phyloP scores from a whole-genome alignment of 2,797 vertebrate species.

The Bradypus variegatus region DNA sequence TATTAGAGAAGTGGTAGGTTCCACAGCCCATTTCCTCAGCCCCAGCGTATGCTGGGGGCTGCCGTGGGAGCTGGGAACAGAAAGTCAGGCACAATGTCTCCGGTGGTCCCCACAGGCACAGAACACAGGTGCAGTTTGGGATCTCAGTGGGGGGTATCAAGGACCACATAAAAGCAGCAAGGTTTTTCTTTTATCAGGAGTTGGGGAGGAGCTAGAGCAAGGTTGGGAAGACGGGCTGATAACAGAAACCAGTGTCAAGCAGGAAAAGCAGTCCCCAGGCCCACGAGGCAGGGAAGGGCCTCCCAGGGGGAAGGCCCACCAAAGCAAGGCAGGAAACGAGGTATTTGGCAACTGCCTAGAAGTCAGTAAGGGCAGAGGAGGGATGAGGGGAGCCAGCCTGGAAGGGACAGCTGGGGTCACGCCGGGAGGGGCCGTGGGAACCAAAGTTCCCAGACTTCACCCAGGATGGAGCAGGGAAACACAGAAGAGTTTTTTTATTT shows the following conservation, averaged over 20 bases:
- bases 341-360: background rate
- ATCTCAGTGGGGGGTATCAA: background rate
- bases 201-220: background rate
- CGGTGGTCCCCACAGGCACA: accelerated
- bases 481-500: background rate
- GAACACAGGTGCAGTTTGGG: accelerated
- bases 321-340: background rate
- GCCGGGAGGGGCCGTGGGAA: background rate
- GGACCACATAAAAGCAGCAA: background rate
- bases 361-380: background rate
- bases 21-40: background rate
- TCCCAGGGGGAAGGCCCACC: accelerated
- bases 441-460: background rate
- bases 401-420: background rate
- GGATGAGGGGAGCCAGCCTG: background rate
- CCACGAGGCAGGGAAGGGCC: background rate
- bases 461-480: background rate
- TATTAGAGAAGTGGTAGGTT: no score
- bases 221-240: background rate
- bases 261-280: background rate
- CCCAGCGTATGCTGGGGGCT: no score
- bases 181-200: background rate
- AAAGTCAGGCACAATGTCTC: accelerated
- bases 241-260: accelerated
- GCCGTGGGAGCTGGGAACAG: background rate